Evolutionary conservation across 2,113 vertebrate genomes (phyloP).

Genomic region (Fukomys damarensis): DNA sequence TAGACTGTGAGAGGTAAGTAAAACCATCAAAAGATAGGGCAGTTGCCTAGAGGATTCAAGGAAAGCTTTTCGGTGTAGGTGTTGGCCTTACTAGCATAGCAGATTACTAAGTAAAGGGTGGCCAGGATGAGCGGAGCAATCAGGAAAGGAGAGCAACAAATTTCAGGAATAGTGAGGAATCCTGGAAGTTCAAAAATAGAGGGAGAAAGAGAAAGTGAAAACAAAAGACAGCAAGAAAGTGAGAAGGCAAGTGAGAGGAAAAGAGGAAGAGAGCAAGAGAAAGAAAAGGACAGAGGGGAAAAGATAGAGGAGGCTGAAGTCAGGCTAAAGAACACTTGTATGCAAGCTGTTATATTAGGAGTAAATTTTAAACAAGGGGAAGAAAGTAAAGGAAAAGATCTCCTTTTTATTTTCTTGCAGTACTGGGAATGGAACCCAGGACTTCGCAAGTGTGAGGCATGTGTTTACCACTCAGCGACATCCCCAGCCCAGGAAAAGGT

Average conservation of each 20-base stretch:
- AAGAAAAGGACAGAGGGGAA: background rate
- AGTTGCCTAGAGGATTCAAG: background rate
- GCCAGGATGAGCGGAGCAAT: background rate
- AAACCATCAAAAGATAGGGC: background rate
- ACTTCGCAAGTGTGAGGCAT: background rate
- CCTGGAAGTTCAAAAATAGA: background rate
- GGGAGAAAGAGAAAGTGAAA: background rate
- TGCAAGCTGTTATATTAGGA: background rate
- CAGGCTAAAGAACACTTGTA: background rate
- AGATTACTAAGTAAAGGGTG: background rate
- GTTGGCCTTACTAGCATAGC: background rate
- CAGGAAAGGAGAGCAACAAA: background rate
- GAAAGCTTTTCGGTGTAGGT: background rate
- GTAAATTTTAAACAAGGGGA: background rate
- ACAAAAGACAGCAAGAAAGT: background rate
- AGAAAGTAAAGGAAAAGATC: background rate
- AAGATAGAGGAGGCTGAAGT: background rate
- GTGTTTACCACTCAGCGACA: background rate
- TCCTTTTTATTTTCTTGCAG: background rate
- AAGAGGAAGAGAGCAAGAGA: background rate
- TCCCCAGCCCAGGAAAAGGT: background rate
- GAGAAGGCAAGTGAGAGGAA: background rate
- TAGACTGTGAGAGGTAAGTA: background rate
- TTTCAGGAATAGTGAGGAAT: background rate
- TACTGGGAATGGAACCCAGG: background rate